Base-by-base conservation (phyloP, 2,888 invertebrate species). In the Eueremaeus valkanovi region DNA sequence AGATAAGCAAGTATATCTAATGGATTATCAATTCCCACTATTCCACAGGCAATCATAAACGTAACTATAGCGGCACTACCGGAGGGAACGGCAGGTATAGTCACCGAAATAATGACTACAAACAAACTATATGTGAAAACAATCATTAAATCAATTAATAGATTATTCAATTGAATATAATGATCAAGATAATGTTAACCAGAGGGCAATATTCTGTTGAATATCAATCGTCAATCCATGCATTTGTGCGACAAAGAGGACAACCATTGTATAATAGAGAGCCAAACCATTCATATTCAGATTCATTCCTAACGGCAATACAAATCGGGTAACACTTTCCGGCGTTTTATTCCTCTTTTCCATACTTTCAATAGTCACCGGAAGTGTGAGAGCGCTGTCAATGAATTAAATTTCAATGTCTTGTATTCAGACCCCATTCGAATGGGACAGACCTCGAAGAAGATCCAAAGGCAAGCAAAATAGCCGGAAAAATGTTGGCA, bases 351-450 rank as follows among this genome's bases (percentile, higher is more conserved):
- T n/a, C 29, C 49, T 49, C 16, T 73, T 58, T 73, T 51, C 27
- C 76, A 76, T 76, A 55, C 76, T 73, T 24, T 61, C 24, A 73
- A 76, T 61, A 13, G 76, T 76, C 27, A 74, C 24, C 21, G 76
- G 76, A 11, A 76, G 45, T 66, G 76, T 73, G 9, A 73, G 42
- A 1, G 73, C 73, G 68, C 76, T 73, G 29, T 51, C 31, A 8
- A 36, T 8, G 11, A 36, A 36, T n/a, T 36, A 8, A 18, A 45
- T 16, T 11, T 3, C 21, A 27, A 63, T n/a, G n/a, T n/a, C n/a
- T n/a, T n/a, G n/a, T n/a, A 36, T 6, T 16, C 1, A 36, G 36
- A 36, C n/a, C n/a, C n/a, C 1, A n/a, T n/a, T 66, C 36, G 9
- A 9, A 3, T 18, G 2, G 24, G n/a, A n/a, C 3, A 40, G 24